These are phyloP conservation scores for Actinostola sp. DNA, from an alignment of 92 coral and sea anemone genomes.

Conservation along the genomic window DNA sequence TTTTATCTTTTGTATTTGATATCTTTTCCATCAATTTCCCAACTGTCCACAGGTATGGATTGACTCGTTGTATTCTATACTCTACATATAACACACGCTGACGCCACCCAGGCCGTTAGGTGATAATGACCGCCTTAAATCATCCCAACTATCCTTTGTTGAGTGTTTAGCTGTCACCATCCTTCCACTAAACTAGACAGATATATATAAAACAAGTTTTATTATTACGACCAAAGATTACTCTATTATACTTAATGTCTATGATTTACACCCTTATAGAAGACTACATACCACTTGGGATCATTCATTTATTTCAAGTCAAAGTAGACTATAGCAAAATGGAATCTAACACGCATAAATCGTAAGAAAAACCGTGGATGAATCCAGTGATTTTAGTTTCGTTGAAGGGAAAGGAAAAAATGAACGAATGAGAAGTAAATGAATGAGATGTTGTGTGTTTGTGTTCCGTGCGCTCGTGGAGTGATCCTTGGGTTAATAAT, in stretches of 20 bases:
- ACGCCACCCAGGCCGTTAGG: not conserved
- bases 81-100: too few relatives aligned
- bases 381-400: too few relatives aligned
- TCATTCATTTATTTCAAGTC: slow-evolving; percentile 6
- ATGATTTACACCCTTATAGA: slow-evolving; percentile 8
- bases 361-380: too few relatives aligned
- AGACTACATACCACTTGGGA: slow-evolving; percentile 2
- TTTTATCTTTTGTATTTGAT: too few relatives aligned
- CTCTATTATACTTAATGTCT: slow-evolving; percentile 6
- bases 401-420: not conserved
- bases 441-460: not conserved
- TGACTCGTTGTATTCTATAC: too few relatives aligned
- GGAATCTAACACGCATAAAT: too few relatives aligned
- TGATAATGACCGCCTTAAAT: slow-evolving; percentile 1
- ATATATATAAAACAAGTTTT: slow-evolving; percentile 3
- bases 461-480: not conserved
- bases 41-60: too few relatives aligned
- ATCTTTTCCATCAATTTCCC: too few relatives aligned
- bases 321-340: not conserved
- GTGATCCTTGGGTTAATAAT: not conserved
- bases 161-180: slow-evolving; percentile 1
- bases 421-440: not conserved
- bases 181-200: not conserved
- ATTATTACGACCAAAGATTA: slow-evolving; percentile 8
- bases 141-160: not conserved